A percentile compares a stretch with the other conserved stretches of the same genome.
Evolutionary conservation across 2,113 vertebrate genomes (phyloP).

Genomic region (Bubo bubo): DNA sequence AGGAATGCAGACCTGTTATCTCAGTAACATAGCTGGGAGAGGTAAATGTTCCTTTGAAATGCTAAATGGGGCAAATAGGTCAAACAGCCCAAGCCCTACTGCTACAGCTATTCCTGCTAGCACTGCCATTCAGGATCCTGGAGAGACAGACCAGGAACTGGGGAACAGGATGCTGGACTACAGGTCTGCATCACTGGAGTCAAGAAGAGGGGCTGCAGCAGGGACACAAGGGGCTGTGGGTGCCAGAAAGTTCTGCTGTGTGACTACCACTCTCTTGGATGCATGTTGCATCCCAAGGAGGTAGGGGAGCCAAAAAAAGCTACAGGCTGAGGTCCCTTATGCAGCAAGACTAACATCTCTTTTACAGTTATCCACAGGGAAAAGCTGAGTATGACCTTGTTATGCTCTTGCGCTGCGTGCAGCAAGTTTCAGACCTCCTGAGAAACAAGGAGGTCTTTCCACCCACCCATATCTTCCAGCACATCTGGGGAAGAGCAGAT

Average conservation of each 20-base stretch:
- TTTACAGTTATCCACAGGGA: background rate
- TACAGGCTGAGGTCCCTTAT: background rate
- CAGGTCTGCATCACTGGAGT: background rate
- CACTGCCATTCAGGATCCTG: background rate
- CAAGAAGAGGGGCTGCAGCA: background rate
- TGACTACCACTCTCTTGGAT: background rate
- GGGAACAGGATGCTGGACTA: background rate
- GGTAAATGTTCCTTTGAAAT: background rate
- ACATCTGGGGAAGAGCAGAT: background rate
- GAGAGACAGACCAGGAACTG: background rate
- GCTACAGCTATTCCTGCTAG: background rate
- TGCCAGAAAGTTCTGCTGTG: background rate
- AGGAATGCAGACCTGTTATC: background rate
- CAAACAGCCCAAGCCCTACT: background rate
- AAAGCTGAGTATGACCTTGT: background rate
- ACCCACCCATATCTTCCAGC: background rate
- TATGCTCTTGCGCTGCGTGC: background rate
- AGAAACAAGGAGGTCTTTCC: background rate
- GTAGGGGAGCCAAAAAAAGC: background rate
- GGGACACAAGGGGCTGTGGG: background rate
- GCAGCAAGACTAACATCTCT: background rate
- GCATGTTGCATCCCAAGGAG: background rate
- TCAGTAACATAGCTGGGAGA: background rate
- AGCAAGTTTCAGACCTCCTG: background rate
- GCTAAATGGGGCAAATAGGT: background rate